Conservation (phyloP, 1,140 invertebrate species). For the Akabosia matsudoensis region DNA sequence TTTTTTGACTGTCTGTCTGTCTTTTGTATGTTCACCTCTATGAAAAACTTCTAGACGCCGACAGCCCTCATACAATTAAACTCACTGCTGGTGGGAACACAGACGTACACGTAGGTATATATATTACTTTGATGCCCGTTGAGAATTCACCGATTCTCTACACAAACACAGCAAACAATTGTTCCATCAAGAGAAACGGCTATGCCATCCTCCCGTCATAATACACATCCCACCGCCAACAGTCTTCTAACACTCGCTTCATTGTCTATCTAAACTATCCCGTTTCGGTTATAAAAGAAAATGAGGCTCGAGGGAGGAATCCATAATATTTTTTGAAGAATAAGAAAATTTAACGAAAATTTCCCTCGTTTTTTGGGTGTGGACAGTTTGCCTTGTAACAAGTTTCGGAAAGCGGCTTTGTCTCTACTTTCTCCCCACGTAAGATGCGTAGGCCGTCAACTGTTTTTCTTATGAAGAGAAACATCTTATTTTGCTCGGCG, state of each 20-base stretch:
- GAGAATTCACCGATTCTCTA: background rate
- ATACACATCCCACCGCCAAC: background rate
- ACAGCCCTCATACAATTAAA: too few relatives aligned
- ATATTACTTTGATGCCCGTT: too few relatives aligned
- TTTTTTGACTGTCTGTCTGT: background rate
- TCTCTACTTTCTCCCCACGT: background rate
- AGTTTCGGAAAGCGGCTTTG: too few relatives aligned
- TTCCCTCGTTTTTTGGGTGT: background rate
- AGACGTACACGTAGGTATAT: too few relatives aligned
- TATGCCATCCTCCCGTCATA: background rate
- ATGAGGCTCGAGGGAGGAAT: slow-evolving; percentile 10
- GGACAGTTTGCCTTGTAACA: too few relatives aligned
- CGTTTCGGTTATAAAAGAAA: slow-evolving; percentile 8
- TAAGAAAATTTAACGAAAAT: slow-evolving; percentile 2
- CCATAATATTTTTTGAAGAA: slow-evolving; percentile 15
- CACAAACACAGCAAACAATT: background rate
- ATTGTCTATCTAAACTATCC: background rate
- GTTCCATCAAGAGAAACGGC: background rate
- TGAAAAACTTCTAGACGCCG: too few relatives aligned
- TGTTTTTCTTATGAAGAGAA: too few relatives aligned
- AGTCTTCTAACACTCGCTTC: background rate
- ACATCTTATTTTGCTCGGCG: too few relatives aligned
- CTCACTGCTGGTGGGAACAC: too few relatives aligned
- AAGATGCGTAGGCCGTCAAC: too few relatives aligned
- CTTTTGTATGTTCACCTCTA: background rate